Evolutionary conservation across 1,140 invertebrate genomes (phyloP).

Genomic region (Cryptotermes secundus): DNA sequence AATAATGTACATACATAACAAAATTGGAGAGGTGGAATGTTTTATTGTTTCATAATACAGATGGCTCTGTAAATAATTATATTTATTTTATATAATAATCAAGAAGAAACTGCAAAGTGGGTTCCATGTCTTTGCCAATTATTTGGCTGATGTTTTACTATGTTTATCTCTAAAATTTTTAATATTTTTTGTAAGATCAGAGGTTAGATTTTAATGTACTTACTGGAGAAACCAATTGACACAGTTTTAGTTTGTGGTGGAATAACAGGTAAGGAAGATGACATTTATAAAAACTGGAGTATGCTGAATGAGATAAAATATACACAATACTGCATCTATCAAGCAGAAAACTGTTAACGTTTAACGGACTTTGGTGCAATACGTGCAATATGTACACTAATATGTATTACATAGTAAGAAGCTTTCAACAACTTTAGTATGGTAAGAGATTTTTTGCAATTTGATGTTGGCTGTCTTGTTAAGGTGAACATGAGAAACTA

Average conservation of each 20-base stretch:
- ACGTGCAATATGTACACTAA: slow-evolving; percentile 23
- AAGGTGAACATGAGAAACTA: neutral
- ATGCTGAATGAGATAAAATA: too few species aligned
- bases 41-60: neutral
- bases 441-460: slow-evolving; percentile 25
- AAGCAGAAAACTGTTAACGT: neutral
- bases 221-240: too few species aligned
- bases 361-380: slow-evolving; percentile 29
- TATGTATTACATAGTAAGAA: slow-evolving; percentile 25
- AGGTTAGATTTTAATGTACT: too few species aligned
- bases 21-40: neutral
- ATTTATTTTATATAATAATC: too few species aligned
- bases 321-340: neutral
- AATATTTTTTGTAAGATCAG: too few species aligned
- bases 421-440: slow-evolving; percentile 27
- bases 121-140: too few species aligned
- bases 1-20: neutral
- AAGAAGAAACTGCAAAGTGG: too few species aligned
- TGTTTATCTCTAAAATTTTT: too few species aligned
- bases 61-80: too few species aligned
- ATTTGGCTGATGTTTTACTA: too few species aligned
- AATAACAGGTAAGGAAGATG: neutral
- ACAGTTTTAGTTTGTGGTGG: too few species aligned
- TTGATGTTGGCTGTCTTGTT: slow-evolving; percentile 12
- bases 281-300: too few species aligned